Conservation (phyloP, 2,113 vertebrate genomes). For the Pedionomus torquatus region DNA sequence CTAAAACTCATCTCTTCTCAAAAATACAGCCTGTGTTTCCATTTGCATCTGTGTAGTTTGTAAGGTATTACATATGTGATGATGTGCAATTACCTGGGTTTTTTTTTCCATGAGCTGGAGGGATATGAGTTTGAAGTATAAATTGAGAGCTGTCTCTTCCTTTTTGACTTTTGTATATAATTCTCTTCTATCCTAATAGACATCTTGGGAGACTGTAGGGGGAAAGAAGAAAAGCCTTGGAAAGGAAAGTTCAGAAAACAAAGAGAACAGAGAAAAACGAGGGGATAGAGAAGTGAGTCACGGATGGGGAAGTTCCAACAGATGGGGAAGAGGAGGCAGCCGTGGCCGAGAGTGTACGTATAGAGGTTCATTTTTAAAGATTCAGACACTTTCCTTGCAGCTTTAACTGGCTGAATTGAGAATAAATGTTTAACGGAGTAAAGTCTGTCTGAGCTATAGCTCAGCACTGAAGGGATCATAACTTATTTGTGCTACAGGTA, state of each 20-base stretch:
- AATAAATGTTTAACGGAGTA: background rate
- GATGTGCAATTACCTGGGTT: background rate
- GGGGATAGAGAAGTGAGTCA: conserved; percentile 86
- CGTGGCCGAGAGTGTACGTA: conserved; percentile 86
- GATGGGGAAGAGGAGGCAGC: conserved; percentile 85
- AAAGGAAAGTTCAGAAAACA: conserved; percentile 90
- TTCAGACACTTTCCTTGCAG: background rate
- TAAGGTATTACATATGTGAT: background rate
- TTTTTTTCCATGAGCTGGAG: background rate
- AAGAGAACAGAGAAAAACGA: conserved; percentile 90
- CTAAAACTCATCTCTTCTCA: background rate
- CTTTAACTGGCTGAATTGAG: background rate
- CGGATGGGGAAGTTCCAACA: conserved; percentile 83
- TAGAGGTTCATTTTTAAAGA: background rate
- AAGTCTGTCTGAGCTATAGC: accelerated
- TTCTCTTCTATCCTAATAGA: conserved; percentile 76
- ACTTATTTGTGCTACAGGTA: background rate
- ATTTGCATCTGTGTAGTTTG: background rate
- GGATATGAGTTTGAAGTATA: background rate
- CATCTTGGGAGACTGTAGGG: conserved; percentile 96
- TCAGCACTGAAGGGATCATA: background rate
- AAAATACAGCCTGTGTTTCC: background rate
- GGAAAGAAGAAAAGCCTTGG: conserved; percentile 92
- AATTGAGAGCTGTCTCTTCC: background rate
- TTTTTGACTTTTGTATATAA: conserved; percentile 20